Conservation (phyloP, 2,113 vertebrate genomes). For the Eira barbara region DNA sequence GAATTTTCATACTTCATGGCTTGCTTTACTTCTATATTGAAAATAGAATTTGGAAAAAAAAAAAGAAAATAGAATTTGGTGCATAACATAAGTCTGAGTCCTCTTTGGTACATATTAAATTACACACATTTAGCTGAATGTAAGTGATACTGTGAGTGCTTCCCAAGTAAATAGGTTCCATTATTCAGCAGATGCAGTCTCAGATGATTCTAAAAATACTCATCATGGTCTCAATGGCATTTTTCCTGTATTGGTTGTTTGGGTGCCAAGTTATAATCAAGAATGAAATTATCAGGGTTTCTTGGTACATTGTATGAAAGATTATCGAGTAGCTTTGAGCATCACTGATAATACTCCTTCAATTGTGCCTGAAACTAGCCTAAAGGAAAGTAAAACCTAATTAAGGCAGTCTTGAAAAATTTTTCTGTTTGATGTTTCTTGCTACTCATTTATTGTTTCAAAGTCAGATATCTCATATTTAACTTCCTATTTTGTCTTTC, state of each 20-base stretch:
- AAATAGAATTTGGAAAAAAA: slow-evolving; percentile 19
- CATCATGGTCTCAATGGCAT: neutral
- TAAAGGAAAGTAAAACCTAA: neutral
- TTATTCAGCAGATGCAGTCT: slow-evolving; percentile 25
- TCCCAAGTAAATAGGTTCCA: slow-evolving; percentile 51
- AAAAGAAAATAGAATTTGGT: slow-evolving; percentile 12
- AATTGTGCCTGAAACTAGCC: neutral
- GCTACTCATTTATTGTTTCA: slow-evolving; percentile 28
- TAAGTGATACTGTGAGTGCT: slow-evolving; percentile 31
- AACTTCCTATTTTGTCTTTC: slow-evolving; percentile 19
- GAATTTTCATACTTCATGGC: neutral
- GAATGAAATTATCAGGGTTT: slow-evolving; percentile 22
- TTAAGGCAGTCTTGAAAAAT: neutral
- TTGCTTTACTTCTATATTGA: neutral
- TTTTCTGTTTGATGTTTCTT: slow-evolving; percentile 29
- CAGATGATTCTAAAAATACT: slow-evolving; percentile 45
- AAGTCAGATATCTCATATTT: slow-evolving; percentile 12
- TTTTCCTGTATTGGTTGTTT: neutral
- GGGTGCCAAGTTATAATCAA: neutral
- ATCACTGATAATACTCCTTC: neutral
- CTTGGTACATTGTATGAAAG: neutral
- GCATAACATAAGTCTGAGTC: neutral
- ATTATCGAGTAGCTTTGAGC: neutral
- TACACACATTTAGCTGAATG: slow-evolving; percentile 40
- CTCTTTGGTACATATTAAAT: slow-evolving; percentile 42